Evolutionary conservation across 2,797 vertebrate species (phyloP).

Genomic region (Hippopotamyrus pictus): DNA sequence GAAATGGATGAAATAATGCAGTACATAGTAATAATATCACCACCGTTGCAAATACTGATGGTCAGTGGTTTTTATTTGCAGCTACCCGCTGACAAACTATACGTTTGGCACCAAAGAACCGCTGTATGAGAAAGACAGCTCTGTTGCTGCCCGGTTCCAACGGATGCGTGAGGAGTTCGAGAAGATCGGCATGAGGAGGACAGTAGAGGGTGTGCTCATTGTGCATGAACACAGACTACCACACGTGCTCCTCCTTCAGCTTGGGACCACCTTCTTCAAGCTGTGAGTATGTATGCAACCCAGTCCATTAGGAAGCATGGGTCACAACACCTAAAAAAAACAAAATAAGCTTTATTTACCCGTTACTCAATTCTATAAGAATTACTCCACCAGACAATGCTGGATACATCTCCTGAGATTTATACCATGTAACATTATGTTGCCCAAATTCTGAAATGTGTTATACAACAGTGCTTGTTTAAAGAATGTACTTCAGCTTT

Average conservation of each 20-base stretch:
- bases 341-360: not conserved
- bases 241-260: conserved; percentile 85
- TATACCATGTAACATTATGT: not conserved
- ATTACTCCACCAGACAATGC: not conserved
- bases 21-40: not conserved
- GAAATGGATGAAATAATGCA: not conserved
- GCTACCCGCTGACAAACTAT: conserved; percentile 95
- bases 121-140: conserved; percentile 96
- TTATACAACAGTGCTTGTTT: not conserved
- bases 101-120: conserved; percentile 98
- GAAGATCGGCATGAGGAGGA: conserved; percentile 94
- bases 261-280: conserved; percentile 99
- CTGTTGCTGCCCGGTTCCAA: conserved; percentile 91
- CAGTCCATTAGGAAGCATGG: not conserved
- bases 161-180: conserved; percentile 98
- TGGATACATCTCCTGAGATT: not conserved
- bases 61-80: conserved; percentile 33
- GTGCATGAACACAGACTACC: conserved; percentile 94
- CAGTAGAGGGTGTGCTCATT: conserved; percentile 93
- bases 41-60: not conserved
- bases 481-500: not conserved
- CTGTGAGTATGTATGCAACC: conserved; percentile 67
- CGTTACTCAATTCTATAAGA: not conserved
- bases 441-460: not conserved
- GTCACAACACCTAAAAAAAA: not conserved